phyloP scores from a whole-genome alignment of 2,113 vertebrate species.

The Perognathus longimembris region DNA sequence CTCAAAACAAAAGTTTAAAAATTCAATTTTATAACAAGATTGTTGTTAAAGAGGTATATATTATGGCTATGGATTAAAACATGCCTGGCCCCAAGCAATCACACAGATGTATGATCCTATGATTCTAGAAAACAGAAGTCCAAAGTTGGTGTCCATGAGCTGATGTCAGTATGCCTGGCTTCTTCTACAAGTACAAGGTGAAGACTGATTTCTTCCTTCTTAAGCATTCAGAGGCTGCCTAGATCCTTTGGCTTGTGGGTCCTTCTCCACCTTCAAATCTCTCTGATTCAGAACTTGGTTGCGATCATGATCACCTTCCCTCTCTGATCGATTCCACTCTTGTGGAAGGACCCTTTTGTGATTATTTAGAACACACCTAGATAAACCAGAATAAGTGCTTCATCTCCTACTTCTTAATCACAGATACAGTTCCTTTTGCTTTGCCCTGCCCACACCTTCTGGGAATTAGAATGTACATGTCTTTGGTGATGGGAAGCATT shows the following conservation, averaged over 20 bases:
- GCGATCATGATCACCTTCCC: neutral
- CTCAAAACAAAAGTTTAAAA: neutral
- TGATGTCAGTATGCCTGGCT: neutral
- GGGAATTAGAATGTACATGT: neutral
- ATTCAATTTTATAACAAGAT: neutral
- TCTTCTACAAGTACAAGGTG: neutral
- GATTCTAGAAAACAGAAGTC: neutral
- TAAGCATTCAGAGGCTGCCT: neutral
- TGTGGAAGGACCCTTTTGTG: neutral
- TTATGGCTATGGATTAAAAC: neutral
- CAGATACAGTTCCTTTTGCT: neutral
- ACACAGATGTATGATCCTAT: neutral
- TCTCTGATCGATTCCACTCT: neutral
- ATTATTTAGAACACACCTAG: neutral
- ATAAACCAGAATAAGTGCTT: neutral
- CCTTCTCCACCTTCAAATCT: neutral
- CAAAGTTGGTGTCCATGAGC: neutral
- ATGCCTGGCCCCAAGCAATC: neutral
- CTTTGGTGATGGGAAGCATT: neutral
- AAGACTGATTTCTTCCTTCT: neutral
- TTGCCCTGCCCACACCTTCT: neutral
- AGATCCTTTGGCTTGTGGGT: neutral
- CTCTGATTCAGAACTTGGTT: neutral
- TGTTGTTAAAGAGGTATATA: constrained; percentile 1
- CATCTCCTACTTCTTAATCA: neutral